These are phyloP conservation scores for Lepidocolaptes lacrymiger DNA, from an alignment of 2,797 vertebrate genomes.

Conservation along the genomic window DNA sequence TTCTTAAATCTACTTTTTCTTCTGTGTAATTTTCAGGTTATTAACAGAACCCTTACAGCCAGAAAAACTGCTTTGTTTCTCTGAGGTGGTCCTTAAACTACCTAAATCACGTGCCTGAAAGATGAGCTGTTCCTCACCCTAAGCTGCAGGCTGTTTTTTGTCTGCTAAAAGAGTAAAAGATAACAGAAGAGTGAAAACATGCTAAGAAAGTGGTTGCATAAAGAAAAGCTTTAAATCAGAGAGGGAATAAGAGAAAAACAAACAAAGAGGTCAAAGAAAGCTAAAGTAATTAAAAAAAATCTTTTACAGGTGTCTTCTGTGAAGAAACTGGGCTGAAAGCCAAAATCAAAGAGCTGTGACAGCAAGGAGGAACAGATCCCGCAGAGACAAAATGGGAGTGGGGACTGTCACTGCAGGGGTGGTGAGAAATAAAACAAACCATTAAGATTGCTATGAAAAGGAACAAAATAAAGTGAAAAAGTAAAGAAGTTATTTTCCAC, in stretches of 20 bases:
- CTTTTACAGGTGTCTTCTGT: neutral
- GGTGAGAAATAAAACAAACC: neutral
- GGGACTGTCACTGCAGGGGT: neutral
- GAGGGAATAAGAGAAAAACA: neutral
- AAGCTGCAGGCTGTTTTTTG: neutral
- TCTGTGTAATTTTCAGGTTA: neutral
- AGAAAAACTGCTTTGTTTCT: neutral
- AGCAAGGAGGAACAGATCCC: neutral
- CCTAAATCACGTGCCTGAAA: neutral
- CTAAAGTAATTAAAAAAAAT: neutral
- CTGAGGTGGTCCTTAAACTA: neutral
- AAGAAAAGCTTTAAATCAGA: neutral
- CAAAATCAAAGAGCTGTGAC: neutral
- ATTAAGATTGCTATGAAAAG: neutral
- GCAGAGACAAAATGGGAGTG: neutral
- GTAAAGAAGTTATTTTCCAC: neutral
- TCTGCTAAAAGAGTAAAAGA: neutral
- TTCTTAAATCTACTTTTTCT: neutral
- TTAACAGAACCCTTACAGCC: neutral
- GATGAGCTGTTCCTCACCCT: neutral
- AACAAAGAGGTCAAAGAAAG: neutral
- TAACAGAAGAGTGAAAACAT: neutral
- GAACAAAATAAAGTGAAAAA: neutral
- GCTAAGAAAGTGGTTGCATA: neutral
- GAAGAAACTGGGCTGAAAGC: slow-evolving; percentile 13